A percentile compares a stretch with the other conserved stretches of the same genome.
Conservation (phyloP, 2,113 vertebrate genomes). For the Amblyopsis rosae region DNA sequence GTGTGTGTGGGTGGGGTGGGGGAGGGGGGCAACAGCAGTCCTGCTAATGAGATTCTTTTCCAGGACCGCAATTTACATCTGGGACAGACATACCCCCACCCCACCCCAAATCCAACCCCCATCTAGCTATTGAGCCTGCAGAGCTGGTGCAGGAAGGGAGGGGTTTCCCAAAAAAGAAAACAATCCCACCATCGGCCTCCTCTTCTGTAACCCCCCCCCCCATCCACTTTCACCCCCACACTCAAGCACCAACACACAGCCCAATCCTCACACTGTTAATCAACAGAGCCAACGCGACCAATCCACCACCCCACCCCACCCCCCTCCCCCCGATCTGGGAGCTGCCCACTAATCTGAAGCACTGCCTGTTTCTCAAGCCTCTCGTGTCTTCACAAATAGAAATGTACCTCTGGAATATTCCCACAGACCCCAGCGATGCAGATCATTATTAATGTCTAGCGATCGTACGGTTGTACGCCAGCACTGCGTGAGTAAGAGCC, state of each 20-base stretch:
- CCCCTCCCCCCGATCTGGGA: slow-evolving; percentile 65
- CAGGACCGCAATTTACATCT: slow-evolving; percentile 86
- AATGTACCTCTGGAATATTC: not conserved
- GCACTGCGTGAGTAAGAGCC: not conserved
- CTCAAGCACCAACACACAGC: slow-evolving; percentile 59
- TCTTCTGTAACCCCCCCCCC: slow-evolving; percentile 24
- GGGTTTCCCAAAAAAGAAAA: slow-evolving; percentile 72
- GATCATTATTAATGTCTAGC: not conserved
- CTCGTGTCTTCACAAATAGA: not conserved
- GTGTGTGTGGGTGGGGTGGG: too few relatives aligned
- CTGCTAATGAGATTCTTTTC: slow-evolving; percentile 86
- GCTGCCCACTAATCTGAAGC: slow-evolving; percentile 56
- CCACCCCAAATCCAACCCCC: slow-evolving; percentile 57
- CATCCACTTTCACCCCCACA: slow-evolving; percentile 20
- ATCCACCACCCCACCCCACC: slow-evolving; percentile 60
- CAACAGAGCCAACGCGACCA: slow-evolving; percentile 67
- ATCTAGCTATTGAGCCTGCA: slow-evolving; percentile 79
- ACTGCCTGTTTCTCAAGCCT: slow-evolving; percentile 43
- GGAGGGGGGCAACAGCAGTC: slow-evolving; percentile 72
- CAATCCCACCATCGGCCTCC: slow-evolving; percentile 73
- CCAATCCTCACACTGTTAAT: slow-evolving; percentile 77
- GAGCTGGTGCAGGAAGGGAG: slow-evolving; percentile 72
- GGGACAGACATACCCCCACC: slow-evolving; percentile 79
- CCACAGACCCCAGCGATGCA: not conserved
- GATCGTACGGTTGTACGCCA: not conserved